phyloP scores from a whole-genome alignment of 2,888 invertebrate species.

The Thelaira solivaga region DNA sequence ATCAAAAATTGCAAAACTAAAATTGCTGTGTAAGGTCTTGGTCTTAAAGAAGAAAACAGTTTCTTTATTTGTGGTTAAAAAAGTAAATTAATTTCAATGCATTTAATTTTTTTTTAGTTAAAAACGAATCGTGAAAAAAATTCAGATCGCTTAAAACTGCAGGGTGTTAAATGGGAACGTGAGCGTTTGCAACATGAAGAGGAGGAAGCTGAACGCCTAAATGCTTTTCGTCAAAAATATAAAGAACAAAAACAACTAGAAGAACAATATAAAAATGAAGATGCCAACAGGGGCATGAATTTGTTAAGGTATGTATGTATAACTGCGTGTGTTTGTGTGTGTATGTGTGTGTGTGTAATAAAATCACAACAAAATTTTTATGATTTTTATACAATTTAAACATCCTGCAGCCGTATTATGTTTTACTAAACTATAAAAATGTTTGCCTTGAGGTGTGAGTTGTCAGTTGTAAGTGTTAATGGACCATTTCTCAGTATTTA shows the following conservation, averaged over 20 bases:
- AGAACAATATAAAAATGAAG: conserved; percentile 71
- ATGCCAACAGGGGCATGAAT: conserved; percentile 74
- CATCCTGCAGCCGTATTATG: neutral
- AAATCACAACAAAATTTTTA: no score
- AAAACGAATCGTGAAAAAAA: conserved; percentile 76
- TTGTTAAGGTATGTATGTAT: conserved; percentile 74
- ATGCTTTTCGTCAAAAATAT: conserved; percentile 67
- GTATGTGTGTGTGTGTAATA: neutral
- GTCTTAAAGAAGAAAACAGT: no score
- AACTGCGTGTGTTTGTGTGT: no score
- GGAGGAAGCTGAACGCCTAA: conserved; percentile 70
- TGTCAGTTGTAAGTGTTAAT: no score
- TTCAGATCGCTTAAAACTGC: conserved; percentile 74
- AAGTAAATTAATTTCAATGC: neutral
- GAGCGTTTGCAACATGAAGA: conserved; percentile 73
- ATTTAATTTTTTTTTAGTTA: conserved; percentile 66
- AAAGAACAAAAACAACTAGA: conserved; percentile 70
- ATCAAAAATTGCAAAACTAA: no score
- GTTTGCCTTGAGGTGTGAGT: neutral
- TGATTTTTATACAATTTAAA: no score
- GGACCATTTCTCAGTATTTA: neutral
- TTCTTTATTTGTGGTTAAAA: no score
- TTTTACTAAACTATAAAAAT: neutral
- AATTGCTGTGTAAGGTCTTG: no score
- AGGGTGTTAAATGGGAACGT: conserved; percentile 76